Conservation (phyloP, 37 sponge, comb jelly and placozoan genomes). For the Eunapius fragilis region DNA sequence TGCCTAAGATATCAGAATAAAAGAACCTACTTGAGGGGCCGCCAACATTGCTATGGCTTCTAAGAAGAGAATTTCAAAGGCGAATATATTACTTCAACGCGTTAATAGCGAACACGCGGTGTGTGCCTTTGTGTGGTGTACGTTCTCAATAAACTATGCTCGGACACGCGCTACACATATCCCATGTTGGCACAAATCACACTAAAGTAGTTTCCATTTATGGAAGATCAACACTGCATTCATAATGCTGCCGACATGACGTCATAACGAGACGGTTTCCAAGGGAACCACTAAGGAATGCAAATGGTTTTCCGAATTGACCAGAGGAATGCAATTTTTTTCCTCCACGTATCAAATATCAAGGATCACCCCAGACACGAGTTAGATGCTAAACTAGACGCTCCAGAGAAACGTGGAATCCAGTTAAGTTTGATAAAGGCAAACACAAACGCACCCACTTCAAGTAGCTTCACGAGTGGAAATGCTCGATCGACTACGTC, state of each 20-base stretch:
- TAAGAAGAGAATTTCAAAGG: neutral
- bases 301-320: neutral
- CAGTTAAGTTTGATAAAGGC: neutral
- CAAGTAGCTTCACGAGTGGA: neutral
- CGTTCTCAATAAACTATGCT: too few relatives aligned
- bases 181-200: neutral
- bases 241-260: neutral
- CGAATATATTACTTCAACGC: too few relatives aligned
- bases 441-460: neutral
- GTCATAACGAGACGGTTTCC: neutral
- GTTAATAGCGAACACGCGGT: neutral
- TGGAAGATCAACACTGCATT: neutral
- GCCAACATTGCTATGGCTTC: neutral
- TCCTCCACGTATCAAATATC: neutral
- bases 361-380: neutral
- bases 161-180: neutral
- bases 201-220: neutral
- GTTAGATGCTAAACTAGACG: neutral
- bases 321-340: neutral
- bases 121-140: constrained; percentile 5
- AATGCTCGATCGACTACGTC: neutral
- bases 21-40: neutral
- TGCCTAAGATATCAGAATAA: too few relatives aligned
- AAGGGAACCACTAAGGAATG: neutral
- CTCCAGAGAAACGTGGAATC: neutral